These are phyloP conservation scores for Euphydryas editha DNA, from an alignment of 2,888 invertebrate species.

Conservation along the genomic window DNA sequence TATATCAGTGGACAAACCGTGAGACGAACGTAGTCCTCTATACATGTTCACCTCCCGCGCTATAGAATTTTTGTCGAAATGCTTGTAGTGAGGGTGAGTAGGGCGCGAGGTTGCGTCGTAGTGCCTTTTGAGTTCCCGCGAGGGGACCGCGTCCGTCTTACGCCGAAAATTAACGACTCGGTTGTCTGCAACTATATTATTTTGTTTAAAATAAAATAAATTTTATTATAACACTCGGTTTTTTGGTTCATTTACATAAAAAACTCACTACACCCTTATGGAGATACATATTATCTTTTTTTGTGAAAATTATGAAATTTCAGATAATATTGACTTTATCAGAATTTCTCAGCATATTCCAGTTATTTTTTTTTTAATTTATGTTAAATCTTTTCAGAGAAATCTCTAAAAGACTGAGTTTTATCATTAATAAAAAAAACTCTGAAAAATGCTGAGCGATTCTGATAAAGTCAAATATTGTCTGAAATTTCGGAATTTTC, in stretches of 20 bases:
- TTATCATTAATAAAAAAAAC: too few species aligned
- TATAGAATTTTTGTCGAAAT: slow-evolving; percentile 48
- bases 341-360: too few species aligned
- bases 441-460: too few species aligned
- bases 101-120: slow-evolving; percentile 45
- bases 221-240: slow-evolving; percentile 63
- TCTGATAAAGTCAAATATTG: too few species aligned
- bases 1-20: slow-evolving; percentile 66
- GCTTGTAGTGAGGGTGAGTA: slow-evolving; percentile 49
- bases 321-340: too few species aligned
- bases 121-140: slow-evolving; percentile 51
- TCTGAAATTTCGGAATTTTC: too few species aligned
- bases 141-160: slow-evolving; percentile 52
- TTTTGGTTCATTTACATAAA: slow-evolving; percentile 28
- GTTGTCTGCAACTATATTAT: slow-evolving; percentile 73
- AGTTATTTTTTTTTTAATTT: too few species aligned
- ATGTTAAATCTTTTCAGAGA: too few species aligned
- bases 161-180: slow-evolving; percentile 51
- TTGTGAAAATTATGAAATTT: neutral
- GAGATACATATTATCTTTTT: neutral
- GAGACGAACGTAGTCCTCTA: slow-evolving; percentile 60
- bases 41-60: slow-evolving; percentile 48
- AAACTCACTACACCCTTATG: neutral
- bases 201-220: slow-evolving; percentile 78
- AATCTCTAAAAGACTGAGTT: too few species aligned